These are phyloP conservation scores for Dasysyrphus albostriatus DNA, from an alignment of 2,888 invertebrate genomes.

Conservation along the genomic window DNA sequence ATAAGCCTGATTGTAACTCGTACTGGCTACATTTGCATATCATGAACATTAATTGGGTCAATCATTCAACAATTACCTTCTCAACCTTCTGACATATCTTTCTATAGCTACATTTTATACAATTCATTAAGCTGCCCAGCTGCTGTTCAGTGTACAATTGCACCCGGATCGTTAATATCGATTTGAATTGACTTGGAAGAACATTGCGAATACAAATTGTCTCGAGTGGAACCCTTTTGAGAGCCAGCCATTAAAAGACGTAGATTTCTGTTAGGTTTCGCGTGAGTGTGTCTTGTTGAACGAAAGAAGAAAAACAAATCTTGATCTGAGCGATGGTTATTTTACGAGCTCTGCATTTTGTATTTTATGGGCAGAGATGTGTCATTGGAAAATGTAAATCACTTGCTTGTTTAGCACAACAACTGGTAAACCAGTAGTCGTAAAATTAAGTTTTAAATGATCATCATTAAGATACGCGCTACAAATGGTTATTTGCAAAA, in stretches of 20 bases:
- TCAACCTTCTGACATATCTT: slow-evolving; percentile 24
- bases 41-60: slow-evolving; percentile 62
- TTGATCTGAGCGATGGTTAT: slow-evolving; percentile 44
- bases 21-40: slow-evolving; percentile 54
- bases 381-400: slow-evolving; percentile 54
- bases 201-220: slow-evolving; percentile 31
- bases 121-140: slow-evolving; percentile 38
- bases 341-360: slow-evolving; percentile 67
- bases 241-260: not conserved
- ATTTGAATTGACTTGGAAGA: slow-evolving; percentile 6
- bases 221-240: slow-evolving; percentile 1
- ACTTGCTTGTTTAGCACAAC: slow-evolving; percentile 17
- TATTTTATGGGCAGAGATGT: slow-evolving; percentile 48
- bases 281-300: slow-evolving; percentile 49
- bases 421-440: slow-evolving; percentile 44
- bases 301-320: slow-evolving; percentile 17
- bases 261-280: not conserved
- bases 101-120: slow-evolving; percentile 31
- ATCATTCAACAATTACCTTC: slow-evolving; percentile 16
- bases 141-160: slow-evolving; percentile 9
- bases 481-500: slow-evolving; percentile 34
- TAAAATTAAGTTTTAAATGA: slow-evolving; percentile 67
- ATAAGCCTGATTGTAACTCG: not conserved
- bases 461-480: slow-evolving; percentile 42
- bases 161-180: slow-evolving; percentile 50